Evolutionary conservation across 2,113 vertebrate species (phyloP).

Genomic region (Phyllostomus discolor): DNA sequence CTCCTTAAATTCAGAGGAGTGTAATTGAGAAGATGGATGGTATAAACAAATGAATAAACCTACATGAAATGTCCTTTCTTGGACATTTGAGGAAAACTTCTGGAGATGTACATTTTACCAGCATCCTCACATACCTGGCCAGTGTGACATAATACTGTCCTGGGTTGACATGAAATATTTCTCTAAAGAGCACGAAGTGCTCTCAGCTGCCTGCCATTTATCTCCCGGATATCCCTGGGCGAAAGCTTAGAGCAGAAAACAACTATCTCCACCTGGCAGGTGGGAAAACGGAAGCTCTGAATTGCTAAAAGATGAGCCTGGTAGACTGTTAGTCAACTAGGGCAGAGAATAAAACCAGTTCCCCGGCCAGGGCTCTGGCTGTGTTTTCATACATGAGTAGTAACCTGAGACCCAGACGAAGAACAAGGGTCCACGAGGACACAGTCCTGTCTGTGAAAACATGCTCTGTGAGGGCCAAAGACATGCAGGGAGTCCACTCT

Average conservation of each 20-base stretch:
- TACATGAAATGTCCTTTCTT: neutral
- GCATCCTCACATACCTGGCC: neutral
- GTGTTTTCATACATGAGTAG: neutral
- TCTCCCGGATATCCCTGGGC: neutral
- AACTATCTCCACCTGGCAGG: neutral
- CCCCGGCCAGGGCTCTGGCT: neutral
- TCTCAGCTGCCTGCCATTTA: constrained; percentile 23
- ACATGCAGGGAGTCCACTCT: neutral
- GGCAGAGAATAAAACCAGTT: neutral
- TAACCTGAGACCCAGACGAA: neutral
- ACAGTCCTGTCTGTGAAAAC: neutral
- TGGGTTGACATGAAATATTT: neutral
- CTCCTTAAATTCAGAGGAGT: neutral
- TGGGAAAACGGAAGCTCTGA: neutral
- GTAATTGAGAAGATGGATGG: neutral
- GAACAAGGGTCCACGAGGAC: neutral
- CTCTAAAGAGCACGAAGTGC: neutral
- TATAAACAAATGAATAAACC: neutral
- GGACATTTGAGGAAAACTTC: neutral
- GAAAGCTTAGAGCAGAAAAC: neutral
- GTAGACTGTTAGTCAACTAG: neutral
- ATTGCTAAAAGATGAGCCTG: neutral
- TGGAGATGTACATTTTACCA: neutral
- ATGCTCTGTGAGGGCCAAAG: neutral
- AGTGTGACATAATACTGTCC: neutral